Evolutionary conservation across 2,888 invertebrate species (phyloP).

Genomic region (Agonum fuliginosum): DNA sequence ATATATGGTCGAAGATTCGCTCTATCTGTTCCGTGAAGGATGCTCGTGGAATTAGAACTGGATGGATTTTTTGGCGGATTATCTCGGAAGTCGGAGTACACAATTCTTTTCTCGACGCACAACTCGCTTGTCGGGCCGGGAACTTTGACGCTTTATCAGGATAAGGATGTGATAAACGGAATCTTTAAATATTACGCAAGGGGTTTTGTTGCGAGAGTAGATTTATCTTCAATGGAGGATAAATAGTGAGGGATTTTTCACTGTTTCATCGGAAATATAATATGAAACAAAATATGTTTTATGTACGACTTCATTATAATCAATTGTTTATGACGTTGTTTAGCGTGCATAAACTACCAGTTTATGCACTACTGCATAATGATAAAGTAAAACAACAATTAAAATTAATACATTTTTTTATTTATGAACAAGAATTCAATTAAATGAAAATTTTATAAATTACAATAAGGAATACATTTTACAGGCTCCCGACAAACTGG

Average conservation of each 20-base stretch:
- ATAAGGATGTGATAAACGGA: constrained; percentile 16
- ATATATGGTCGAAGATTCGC: too few relatives aligned
- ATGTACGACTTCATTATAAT: not conserved
- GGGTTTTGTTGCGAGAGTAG: not conserved
- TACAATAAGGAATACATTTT: too few relatives aligned
- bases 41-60: too few relatives aligned
- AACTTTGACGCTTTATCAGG: constrained; percentile 8
- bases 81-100: not conserved
- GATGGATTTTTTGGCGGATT: constrained; percentile 13
- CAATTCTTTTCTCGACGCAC: constrained; percentile 18
- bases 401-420: too few relatives aligned
- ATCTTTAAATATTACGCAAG: constrained; percentile 23
- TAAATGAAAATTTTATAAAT: too few relatives aligned
- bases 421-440: too few relatives aligned
- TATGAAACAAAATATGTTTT: not conserved
- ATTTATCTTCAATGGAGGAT: not conserved
- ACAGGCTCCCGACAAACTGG: too few relatives aligned
- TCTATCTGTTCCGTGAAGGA: too few relatives aligned
- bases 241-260: not conserved
- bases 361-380: too few relatives aligned
- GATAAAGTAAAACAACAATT: too few relatives aligned
- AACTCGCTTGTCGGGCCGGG: not conserved
- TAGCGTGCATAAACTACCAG: too few relatives aligned
- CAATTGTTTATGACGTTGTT: too few relatives aligned
- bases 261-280: not conserved